Percentiles rank a stretch among this genome's conserved stretches.
Evolutionary conservation across 2,888 invertebrate genomes (phyloP).

Genomic region (Griposia aprilina): DNA sequence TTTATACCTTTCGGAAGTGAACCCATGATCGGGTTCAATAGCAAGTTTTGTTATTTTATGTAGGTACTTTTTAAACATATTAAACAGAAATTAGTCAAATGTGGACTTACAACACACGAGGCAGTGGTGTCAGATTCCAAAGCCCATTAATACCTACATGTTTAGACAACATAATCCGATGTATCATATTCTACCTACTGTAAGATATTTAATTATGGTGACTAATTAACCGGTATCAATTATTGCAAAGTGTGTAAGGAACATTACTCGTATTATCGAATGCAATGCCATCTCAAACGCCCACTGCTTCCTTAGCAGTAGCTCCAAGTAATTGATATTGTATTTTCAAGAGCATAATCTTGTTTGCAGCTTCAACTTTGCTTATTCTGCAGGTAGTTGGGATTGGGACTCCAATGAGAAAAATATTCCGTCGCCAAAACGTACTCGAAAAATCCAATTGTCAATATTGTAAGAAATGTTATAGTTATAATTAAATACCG

Average conservation of each 20-base stretch:
- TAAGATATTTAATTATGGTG: not conserved
- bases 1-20: not conserved
- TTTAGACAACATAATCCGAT: not conserved
- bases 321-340: not conserved
- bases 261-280: conserved; percentile 16
- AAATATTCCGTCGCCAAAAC: not conserved
- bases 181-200: conserved; percentile 25
- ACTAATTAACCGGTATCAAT: conserved; percentile 19
- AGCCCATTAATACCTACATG: not conserved
- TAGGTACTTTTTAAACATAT: not conserved
- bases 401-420: not conserved
- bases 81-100: not conserved
- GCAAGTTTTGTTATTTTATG: not conserved
- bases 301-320: conserved; percentile 19
- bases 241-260: not conserved
- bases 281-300: conserved; percentile 26
- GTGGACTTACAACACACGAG: not conserved
- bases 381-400: not conserved
- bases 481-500: no score
- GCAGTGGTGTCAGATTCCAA: not conserved
- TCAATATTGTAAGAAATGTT: not conserved
- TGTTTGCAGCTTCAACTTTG: not conserved
- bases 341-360: not conserved
- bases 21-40: not conserved
- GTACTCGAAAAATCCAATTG: not conserved